phyloP scores from a whole-genome alignment of 2,113 vertebrate species.

The Taurulus bubalis region DNA sequence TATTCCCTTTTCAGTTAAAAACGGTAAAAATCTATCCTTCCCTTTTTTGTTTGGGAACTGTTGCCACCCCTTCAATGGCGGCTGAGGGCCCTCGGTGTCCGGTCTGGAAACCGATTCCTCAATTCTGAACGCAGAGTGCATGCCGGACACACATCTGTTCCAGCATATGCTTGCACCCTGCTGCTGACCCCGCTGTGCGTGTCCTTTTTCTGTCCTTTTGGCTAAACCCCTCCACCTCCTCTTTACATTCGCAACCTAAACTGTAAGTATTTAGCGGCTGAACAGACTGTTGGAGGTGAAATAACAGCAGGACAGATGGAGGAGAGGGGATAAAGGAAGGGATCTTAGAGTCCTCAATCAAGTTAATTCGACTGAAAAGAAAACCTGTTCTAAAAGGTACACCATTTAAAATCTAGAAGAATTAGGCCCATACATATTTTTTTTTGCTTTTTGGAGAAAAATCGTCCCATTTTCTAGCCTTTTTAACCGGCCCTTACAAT shows the following conservation, averaged over 20 bases:
- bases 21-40: background rate
- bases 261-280: background rate
- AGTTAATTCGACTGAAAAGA: background rate
- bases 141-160: slow-evolving; percentile 58
- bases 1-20: background rate
- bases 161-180: slow-evolving; percentile 43
- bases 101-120: slow-evolving; percentile 14
- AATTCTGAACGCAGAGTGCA: slow-evolving; percentile 12
- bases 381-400: background rate
- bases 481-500: background rate
- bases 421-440: background rate
- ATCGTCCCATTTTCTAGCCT: background rate
- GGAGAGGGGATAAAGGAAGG: background rate
- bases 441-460: background rate
- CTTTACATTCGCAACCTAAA: background rate
- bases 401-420: background rate
- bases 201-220: slow-evolving; percentile 25
- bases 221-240: background rate
- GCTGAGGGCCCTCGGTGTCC: background rate
- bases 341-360: background rate
- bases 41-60: background rate
- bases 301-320: background rate
- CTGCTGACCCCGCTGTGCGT: slow-evolving; percentile 35
- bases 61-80: background rate
- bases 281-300: background rate